Base-by-base conservation (phyloP, 64 coral and sea anemone species). In the Acropora tenuis region DNA sequence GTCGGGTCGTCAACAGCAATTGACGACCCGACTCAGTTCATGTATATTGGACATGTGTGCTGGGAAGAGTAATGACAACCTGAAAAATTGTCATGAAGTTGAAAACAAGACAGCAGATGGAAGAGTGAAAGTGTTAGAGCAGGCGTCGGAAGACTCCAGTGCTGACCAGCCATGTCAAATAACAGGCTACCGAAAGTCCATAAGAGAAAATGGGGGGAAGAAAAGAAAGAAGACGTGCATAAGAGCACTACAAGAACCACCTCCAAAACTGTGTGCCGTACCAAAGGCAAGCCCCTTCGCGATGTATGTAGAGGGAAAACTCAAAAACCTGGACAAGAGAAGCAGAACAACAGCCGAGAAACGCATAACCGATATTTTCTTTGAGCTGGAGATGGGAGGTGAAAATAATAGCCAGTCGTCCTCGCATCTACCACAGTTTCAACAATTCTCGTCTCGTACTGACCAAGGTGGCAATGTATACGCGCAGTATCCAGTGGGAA, bases 21-120 rank as follows among this genome's bases (percentile, higher is more conserved):
- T n/a, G n/a, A n/a, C n/a, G n/a, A n/a, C n/a, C n/a, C n/a, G n/a
- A n/a, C n/a, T n/a, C n/a, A n/a, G n/a, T n/a, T n/a, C n/a, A n/a
- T n/a, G n/a, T n/a, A n/a, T n/a, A n/a, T n/a, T n/a, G n/a, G n/a
- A n/a, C n/a, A n/a, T n/a, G n/a, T n/a, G n/a, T n/a, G 76, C 59
- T 77, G 76, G 88, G 55, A 79, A 89, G 75, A 89, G 88, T 80
- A 80, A 89, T 11, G 76, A 89, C 76, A 89, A 89, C 59, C 73
- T 77, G 20, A 59, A 15, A 16, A n/a, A 77, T 67, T 61, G 44
- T 72, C 47, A 16, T 57, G 43, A 72, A 43, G 13, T 48, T 42
- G 40, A 72, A 82, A 69, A 71, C 19, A 48, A 69, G 76, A 90
- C 53, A 47, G 42, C 42, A 45, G 82, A 69, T 48, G 59, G 8